These are phyloP conservation scores for Hermodice carunculata DNA, from an alignment of 2,888 invertebrate species.

Conservation along the genomic window DNA sequence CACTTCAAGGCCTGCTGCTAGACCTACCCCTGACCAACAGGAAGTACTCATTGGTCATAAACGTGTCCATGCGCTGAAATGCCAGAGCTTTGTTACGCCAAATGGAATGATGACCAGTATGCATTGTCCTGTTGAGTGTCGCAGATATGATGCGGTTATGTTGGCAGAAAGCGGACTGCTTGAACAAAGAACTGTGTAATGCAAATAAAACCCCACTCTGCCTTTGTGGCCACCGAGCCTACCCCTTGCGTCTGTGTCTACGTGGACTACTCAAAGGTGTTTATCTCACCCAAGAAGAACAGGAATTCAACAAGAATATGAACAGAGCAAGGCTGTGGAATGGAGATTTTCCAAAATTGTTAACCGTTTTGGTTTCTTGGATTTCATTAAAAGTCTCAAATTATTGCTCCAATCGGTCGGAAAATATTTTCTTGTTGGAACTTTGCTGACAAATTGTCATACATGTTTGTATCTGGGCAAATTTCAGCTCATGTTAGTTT, in stretches of 20 bases:
- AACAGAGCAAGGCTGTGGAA: neutral
- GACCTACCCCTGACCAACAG: neutral
- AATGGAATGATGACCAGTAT: neutral
- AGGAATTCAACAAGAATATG: neutral
- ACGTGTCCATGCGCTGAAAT: neutral
- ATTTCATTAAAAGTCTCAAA: constrained; percentile 30
- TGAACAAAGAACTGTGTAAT: neutral
- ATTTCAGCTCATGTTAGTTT: constrained; percentile 8
- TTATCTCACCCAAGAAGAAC: neutral
- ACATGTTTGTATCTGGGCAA: constrained; percentile 36
- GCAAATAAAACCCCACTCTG: neutral
- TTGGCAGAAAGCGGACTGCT: neutral
- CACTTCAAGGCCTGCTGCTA: neutral
- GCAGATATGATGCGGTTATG: neutral
- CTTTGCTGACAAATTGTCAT: constrained; percentile 36
- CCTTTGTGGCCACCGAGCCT: neutral
- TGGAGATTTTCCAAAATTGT: too few species aligned
- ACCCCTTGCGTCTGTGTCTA: neutral
- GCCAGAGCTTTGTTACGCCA: neutral
- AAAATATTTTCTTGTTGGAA: constrained; percentile 22
- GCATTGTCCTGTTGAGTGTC: neutral
- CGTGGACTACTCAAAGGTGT: neutral
- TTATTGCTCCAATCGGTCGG: constrained; percentile 30
- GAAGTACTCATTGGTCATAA: neutral
- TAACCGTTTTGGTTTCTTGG: too few species aligned